Evolutionary conservation across 2,888 invertebrate species (phyloP), one percentile per base, ranked within the genome.

Genomic region (Drosophila barbarae): DNA sequence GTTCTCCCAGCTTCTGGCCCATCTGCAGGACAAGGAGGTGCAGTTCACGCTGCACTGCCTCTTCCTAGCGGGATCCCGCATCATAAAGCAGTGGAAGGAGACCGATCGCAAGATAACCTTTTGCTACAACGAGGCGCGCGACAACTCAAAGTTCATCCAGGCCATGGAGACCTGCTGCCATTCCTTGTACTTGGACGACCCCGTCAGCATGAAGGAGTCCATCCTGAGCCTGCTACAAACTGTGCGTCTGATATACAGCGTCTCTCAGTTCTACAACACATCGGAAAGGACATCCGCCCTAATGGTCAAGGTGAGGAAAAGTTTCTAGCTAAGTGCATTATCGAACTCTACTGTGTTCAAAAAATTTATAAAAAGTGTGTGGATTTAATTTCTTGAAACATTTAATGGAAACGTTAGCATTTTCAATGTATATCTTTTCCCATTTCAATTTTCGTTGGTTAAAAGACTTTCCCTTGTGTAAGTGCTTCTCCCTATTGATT

Each of bases 231-330:
- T 98, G 30, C 90, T 98, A 72, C 97, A 98, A 90, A 97, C 97
- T 0, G 97, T 98, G 12, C 91, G 97, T 36, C 91, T 98, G 76
- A 98, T 98, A 81, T 97, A 98, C 87, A 96, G 95, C 85, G 96
- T 98, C 6, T 98, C 98, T 0, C 95, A 96, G 87, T 98, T 97
- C 89, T 98, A 98, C 87, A 98, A 98, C 86, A 98, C 98, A 0
- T 97, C 98, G 0, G 98, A 98, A 90, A 93, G 98, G 80, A 98
- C 98, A 63, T 98, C 98, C 0, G 97, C 98, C 0, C 91, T 98
- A 15, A 97, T 98, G 95, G 97, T 98, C 42, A 98, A 98, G 92
- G 95, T 95, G 89, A 75, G 81, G 72, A n/a, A 2, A 9, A 28
- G 15, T 7, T 8, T 30, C 28, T 12, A 8, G 8, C n/a, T 26